These are phyloP conservation scores for rabbit (Oryctolagus cuniculus) DNA, from an alignment of 2,113 vertebrate species.

Conservation along the genomic window mOryCun1.1 NC_091433.1:178348501-178349000, in stretches of 20 bases:
- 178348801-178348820: background rate
- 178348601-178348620: no score
- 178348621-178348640: no score
- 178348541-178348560: no score
- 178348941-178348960: background rate
- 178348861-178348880: background rate
- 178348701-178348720: no score
- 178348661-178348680: no score
- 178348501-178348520: no score
- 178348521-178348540: no score
- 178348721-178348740: no score
- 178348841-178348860: slow-evolving; percentile 26
- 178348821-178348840: background rate
- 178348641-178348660: no score
- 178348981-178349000: background rate
- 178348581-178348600: no score
- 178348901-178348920: slow-evolving; percentile 27
- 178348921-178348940: background rate
- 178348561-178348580: no score
- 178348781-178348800: background rate
- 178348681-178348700: no score
- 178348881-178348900: slow-evolving; percentile 2
- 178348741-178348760: background rate
- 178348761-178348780: slow-evolving; percentile 2
- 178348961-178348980: background rate